Conservation (phyloP, 1,140 invertebrate species). For the Oncopodura yosiiana region DNA sequence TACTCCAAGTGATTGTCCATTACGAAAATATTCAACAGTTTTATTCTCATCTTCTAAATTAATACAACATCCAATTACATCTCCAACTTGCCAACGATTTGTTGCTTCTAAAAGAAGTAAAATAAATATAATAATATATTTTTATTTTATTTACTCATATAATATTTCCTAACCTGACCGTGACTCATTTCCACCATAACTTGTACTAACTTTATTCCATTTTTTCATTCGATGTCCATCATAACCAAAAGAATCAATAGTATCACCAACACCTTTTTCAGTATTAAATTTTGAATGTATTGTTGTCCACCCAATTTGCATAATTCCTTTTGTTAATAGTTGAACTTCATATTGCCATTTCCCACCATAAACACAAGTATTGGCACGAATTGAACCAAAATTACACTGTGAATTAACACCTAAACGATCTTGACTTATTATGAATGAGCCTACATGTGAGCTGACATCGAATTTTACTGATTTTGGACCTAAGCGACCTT, state of each 20-base stretch:
- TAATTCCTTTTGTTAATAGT: constrained; percentile 71
- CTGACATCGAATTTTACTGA: constrained; percentile 45
- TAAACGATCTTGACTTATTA: constrained; percentile 53
- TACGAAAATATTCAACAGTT: too few species aligned
- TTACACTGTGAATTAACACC: constrained; percentile 51
- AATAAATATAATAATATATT: too few species aligned
- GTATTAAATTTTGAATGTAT: constrained; percentile 61
- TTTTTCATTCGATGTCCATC: constrained; percentile 69
- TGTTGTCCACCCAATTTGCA: constrained; percentile 78
- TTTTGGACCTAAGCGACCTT: constrained; percentile 39
- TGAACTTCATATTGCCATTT: constrained; percentile 81
- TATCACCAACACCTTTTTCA: constrained; percentile 71
- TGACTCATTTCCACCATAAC: constrained; percentile 71
- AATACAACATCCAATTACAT: constrained; percentile 67
- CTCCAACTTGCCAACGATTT: constrained; percentile 69
- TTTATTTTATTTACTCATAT: too few species aligned
- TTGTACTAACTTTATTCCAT: constrained; percentile 67
- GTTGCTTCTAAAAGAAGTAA: too few species aligned
- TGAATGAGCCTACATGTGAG: constrained; percentile 48
- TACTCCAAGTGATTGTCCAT: too few species aligned
- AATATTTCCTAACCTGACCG: too few species aligned
- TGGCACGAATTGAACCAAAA: constrained; percentile 60
- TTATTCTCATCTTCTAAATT: constrained; percentile 58
- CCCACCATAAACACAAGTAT: constrained; percentile 54
- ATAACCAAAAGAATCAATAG: constrained; percentile 65